These are phyloP conservation scores for Tetramorium simillimum DNA, from an alignment of 1,140 invertebrate genomes.

Conservation along the genomic window DNA sequence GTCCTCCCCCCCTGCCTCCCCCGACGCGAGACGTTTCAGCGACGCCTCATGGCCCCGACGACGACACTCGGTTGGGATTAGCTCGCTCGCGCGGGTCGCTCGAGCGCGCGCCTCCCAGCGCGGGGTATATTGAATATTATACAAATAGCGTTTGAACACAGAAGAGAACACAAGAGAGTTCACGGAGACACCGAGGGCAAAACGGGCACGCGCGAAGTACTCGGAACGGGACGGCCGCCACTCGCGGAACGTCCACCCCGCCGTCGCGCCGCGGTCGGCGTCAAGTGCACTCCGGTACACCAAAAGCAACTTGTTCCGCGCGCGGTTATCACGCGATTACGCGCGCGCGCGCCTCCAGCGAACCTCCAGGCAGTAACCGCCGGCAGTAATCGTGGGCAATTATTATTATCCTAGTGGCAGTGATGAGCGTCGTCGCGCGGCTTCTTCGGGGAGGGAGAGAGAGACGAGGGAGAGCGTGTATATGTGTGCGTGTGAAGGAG, in stretches of 20 bases:
- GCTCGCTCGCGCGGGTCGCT: not conserved
- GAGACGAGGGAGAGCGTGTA: constrained; percentile 15
- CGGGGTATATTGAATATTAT: not conserved
- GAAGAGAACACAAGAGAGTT: not conserved
- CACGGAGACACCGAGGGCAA: not conserved
- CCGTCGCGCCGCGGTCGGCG: not conserved
- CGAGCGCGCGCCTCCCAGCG: constrained; percentile 16
- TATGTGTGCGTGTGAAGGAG: constrained; percentile 20
- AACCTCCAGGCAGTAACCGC: not conserved
- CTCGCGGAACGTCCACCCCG: constrained; percentile 11
- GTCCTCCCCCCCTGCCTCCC: constrained; percentile 9
- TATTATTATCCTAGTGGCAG: constrained; percentile 76
- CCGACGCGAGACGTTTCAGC: constrained; percentile 14
- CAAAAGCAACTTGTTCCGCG: not conserved
- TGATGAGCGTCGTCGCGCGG: constrained; percentile 60
- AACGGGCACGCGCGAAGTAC: constrained; percentile 9
- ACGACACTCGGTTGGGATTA: not conserved
- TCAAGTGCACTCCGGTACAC: constrained; percentile 17
- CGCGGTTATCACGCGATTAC: constrained; percentile 4
- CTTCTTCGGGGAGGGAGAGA: not conserved
- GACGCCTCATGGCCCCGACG: constrained; percentile 16
- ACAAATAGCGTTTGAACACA: constrained; percentile 36
- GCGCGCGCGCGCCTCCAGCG: not conserved
- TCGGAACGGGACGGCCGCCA: not conserved
- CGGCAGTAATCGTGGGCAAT: constrained; percentile 29